Evolutionary conservation across 2,888 invertebrate genomes (phyloP).

Genomic region (Lepidonotus clava): DNA sequence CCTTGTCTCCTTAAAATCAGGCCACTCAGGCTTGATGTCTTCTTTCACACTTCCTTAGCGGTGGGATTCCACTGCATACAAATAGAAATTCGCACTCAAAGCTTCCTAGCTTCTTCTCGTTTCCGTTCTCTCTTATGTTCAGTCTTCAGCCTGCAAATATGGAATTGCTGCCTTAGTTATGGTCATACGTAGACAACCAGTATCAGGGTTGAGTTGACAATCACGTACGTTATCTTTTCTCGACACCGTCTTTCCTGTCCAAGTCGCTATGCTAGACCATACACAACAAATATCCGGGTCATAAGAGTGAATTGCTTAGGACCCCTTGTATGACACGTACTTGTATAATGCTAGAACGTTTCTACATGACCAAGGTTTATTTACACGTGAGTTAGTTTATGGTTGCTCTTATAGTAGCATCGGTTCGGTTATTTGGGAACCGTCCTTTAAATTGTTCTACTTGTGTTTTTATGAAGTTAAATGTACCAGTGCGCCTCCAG

Average conservation of each 20-base stretch:
- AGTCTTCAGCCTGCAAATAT: background rate
- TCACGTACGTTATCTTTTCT: background rate
- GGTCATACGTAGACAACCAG: background rate
- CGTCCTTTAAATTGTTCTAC: background rate
- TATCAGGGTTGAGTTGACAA: background rate
- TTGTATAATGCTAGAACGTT: background rate
- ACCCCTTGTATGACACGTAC: background rate
- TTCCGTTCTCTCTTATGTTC: background rate
- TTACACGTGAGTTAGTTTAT: background rate
- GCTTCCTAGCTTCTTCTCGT: background rate
- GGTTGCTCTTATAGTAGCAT: background rate
- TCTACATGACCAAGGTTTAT: background rate
- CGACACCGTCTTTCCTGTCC: background rate
- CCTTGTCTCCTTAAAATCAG: constrained; percentile 15
- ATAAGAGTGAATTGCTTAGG: too few species aligned
- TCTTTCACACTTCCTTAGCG: background rate
- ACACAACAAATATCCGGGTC: too few species aligned
- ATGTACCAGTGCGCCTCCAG: background rate
- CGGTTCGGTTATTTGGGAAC: background rate
- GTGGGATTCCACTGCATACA: background rate
- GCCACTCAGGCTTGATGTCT: background rate
- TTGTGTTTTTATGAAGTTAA: background rate
- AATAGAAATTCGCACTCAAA: constrained; percentile 4
- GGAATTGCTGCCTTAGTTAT: constrained; percentile 39
- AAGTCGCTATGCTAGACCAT: too few species aligned